A percentile compares a stretch with the other conserved stretches of the same genome.
phyloP scores from a whole-genome alignment of 2,888 invertebrate genomes.

The Epiblema foenella region DNA sequence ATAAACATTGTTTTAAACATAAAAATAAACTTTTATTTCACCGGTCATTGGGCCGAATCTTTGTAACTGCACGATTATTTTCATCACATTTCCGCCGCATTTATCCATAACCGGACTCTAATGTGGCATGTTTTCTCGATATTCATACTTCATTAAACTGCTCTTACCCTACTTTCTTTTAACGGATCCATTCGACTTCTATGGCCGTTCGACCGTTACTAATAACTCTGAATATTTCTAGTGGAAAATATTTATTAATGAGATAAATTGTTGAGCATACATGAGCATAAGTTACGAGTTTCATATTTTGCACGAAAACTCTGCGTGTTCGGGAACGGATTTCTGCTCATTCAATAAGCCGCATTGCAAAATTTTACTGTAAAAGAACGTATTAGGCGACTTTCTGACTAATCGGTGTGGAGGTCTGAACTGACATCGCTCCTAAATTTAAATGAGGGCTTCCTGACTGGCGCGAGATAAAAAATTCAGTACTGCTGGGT shows the following conservation, averaged over 20 bases:
- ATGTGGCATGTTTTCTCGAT: slow-evolving; percentile 26
- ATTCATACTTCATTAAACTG: slow-evolving; percentile 39
- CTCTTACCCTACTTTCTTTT: slow-evolving; percentile 54
- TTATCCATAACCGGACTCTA: slow-evolving; percentile 10
- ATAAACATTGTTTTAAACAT: too few species aligned
- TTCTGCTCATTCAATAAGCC: not conserved
- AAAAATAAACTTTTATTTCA: too few species aligned
- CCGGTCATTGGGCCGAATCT: too few species aligned
- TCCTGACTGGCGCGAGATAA: too few species aligned
- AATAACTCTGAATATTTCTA: slow-evolving; percentile 40
- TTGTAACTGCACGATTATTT: not conserved
- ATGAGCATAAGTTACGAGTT: not conserved
- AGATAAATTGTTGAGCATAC: slow-evolving; percentile 11
- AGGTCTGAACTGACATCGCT: too few species aligned
- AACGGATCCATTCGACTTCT: slow-evolving; percentile 37
- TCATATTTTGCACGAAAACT: not conserved
- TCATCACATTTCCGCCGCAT: not conserved
- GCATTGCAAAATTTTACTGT: not conserved
- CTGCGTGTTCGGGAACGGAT: slow-evolving; percentile 16
- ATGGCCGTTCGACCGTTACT: slow-evolving; percentile 46
- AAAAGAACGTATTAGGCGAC: too few species aligned
- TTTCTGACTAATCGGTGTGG: too few species aligned
- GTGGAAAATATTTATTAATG: slow-evolving; percentile 36
- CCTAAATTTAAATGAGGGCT: too few species aligned
- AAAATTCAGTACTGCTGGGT: too few species aligned